A percentile compares a stretch with the other conserved stretches of the same genome.
Evolutionary conservation across 2,888 invertebrate species (phyloP).

Genomic region (Eristalis pertinax): DNA sequence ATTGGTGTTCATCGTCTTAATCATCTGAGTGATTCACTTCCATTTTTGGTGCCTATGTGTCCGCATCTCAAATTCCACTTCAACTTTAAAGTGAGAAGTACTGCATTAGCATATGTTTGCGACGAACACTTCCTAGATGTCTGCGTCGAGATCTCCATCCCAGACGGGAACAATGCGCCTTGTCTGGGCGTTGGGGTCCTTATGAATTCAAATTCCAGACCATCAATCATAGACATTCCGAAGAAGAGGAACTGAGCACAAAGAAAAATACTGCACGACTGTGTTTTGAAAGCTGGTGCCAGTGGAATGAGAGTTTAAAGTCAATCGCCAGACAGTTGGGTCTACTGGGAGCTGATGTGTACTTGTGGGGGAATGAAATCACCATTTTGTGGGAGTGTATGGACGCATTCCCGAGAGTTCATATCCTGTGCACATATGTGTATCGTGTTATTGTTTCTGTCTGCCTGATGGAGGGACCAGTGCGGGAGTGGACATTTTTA

Average conservation of each 20-base stretch:
- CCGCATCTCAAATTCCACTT: neutral
- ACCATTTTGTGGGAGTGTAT: neutral
- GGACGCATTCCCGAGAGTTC: neutral
- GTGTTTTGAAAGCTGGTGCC: neutral
- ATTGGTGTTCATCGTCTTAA: neutral
- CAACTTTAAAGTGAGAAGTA: neutral
- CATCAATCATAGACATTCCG: neutral
- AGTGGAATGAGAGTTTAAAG: neutral
- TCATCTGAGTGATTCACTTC: constrained; percentile 22
- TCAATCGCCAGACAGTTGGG: neutral
- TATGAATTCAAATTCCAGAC: neutral
- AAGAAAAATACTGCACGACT: neutral
- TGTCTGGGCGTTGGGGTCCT: neutral
- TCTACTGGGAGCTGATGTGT: neutral
- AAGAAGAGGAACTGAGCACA: neutral
- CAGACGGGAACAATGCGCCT: neutral
- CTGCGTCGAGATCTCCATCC: neutral
- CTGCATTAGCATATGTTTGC: neutral
- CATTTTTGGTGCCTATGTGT: neutral
- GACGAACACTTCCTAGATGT: neutral
- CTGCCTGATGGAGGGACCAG: neutral
- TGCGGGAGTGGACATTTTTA: neutral
- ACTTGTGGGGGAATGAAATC: neutral
- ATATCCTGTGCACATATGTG: neutral
- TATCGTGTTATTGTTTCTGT: neutral